Conservation (phyloP, 2,113 vertebrate genomes). For the Clinocottus analis region DNA sequence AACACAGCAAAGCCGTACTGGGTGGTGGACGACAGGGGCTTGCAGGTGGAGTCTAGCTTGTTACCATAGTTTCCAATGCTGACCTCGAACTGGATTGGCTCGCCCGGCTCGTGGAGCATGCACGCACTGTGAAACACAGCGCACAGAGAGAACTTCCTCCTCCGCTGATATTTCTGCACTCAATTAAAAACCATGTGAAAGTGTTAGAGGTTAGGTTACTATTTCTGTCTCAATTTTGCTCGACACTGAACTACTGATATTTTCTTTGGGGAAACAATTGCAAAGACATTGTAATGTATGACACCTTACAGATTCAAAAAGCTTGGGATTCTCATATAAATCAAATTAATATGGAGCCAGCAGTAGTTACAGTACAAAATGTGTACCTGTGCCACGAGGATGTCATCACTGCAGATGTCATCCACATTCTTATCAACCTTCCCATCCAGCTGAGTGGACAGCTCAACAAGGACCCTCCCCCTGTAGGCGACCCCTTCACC, state of each 20-base stretch:
- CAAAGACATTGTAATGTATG: background rate
- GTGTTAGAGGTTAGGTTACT: background rate
- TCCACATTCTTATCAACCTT: constrained; percentile 88
- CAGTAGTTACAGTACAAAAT: background rate
- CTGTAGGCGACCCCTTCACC: constrained; percentile 96
- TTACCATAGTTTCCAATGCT: constrained; percentile 99
- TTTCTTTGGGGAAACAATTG: background rate
- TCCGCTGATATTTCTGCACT: constrained; percentile 92
- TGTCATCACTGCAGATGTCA: constrained; percentile 90
- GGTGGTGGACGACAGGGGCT: constrained; percentile 94
- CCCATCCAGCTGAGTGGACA: constrained; percentile 90
- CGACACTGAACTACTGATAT: background rate
- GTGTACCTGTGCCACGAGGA: constrained; percentile 93
- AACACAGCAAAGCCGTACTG: constrained; percentile 94
- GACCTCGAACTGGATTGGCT: constrained; percentile 97
- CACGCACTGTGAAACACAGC: constrained; percentile 94
- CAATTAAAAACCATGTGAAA: constrained; percentile 9
- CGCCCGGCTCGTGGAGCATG: constrained; percentile 93
- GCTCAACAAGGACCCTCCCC: constrained; percentile 92
- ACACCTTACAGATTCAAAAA: background rate
- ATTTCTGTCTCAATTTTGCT: background rate
- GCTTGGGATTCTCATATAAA: background rate
- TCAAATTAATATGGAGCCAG: background rate
- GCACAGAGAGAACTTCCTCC: constrained; percentile 91
- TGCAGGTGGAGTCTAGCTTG: constrained; percentile 95